These are phyloP conservation scores for Manis pentadactyla DNA, from an alignment of 2,797 vertebrate genomes.

Conservation along the genomic window DNA sequence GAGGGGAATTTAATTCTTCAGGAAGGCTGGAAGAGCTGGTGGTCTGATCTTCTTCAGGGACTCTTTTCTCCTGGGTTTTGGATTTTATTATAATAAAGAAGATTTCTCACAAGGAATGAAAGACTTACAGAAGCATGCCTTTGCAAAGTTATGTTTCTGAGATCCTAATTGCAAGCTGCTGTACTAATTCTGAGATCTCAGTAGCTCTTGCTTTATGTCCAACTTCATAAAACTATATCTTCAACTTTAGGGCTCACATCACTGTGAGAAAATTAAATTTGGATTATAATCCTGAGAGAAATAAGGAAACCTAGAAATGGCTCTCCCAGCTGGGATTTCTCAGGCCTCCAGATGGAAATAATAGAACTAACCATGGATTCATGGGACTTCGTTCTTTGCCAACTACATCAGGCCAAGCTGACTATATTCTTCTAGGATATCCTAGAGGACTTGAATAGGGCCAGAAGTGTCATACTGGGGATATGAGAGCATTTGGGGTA, in stretches of 20 bases:
- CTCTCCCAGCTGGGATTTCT: background rate
- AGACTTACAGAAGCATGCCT: background rate
- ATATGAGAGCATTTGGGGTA: background rate
- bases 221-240: background rate
- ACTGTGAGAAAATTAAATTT: slow-evolving; percentile 8
- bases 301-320: background rate
- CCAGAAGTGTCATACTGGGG: background rate
- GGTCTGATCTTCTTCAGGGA: background rate
- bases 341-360: background rate
- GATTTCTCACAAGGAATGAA: background rate
- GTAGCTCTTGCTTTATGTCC: background rate
- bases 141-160: background rate
- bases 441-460: background rate
- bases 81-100: background rate
- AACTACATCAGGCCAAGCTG: background rate
- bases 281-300: slow-evolving; percentile 21
- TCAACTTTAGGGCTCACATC: background rate
- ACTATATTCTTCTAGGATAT: background rate
- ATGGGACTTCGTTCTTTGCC: background rate
- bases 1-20: background rate
- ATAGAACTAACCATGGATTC: background rate
- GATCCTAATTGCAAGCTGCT: background rate
- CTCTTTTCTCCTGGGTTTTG: background rate
- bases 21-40: background rate
- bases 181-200: background rate